phyloP scores from a whole-genome alignment of 2,888 invertebrate genomes.

The Embidobia sp. region DNA sequence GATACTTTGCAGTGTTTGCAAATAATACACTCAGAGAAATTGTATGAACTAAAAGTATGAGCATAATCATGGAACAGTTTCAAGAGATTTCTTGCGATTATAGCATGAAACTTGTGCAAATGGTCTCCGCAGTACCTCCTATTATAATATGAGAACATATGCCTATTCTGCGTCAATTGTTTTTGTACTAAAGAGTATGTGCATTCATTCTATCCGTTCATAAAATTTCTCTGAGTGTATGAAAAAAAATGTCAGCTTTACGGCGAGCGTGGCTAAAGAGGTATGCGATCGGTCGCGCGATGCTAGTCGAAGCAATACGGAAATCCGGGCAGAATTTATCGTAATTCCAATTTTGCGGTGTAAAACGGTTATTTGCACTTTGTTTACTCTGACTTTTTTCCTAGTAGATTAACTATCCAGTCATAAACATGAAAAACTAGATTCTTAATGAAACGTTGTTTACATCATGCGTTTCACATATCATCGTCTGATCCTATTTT shows the following conservation, averaged over 20 bases:
- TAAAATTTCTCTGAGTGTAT: background rate
- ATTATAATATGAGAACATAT: too few relatives aligned
- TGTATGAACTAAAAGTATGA: too few relatives aligned
- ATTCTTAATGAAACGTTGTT: conserved; percentile 18
- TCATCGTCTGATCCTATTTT: too few relatives aligned
- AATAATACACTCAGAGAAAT: too few relatives aligned
- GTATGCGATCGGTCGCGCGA: conserved; percentile 6
- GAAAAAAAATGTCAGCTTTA: conserved; percentile 37
- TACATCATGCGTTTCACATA: conserved; percentile 8
- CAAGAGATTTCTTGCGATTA: too few relatives aligned
- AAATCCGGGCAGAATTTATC: conserved; percentile 12
- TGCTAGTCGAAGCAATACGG: conserved; percentile 24
- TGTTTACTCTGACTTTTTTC: conserved; percentile 27
- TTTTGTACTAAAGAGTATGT: too few relatives aligned
- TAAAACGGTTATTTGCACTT: conserved; percentile 26
- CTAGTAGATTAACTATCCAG: conserved; percentile 7
- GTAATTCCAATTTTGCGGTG: conserved; percentile 1
- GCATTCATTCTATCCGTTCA: too few relatives aligned
- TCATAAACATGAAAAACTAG: conserved; percentile 10
- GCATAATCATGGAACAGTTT: too few relatives aligned
- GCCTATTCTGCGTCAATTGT: too few relatives aligned
- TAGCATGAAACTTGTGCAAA: too few relatives aligned
- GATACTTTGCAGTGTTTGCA: conserved; percentile 20
- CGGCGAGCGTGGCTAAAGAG: conserved; percentile 9
- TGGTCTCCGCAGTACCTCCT: too few relatives aligned